Base-by-base conservation (phyloP, 2,888 invertebrate species). In the Thymelicus lineola region DNA sequence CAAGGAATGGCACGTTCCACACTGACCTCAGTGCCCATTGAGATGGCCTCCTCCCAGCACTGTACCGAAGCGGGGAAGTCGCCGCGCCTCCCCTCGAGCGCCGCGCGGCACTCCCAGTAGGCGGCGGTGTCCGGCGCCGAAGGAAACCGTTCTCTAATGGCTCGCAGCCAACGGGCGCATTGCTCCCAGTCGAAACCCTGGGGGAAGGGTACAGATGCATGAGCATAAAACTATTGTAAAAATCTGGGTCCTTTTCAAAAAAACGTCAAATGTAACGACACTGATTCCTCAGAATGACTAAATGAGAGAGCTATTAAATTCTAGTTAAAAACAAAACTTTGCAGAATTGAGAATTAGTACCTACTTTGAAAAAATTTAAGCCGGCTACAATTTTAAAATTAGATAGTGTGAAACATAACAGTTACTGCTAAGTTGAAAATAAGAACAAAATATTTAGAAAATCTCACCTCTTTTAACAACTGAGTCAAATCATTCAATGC, bases 41-140 rank as follows among this genome's bases (percentile, higher is more conserved):
- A 89, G 14, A 95, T 92, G 17, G 95, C 95, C 55, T 94, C 91
- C 72, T 94, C 93, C 89, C 95, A 95, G 80, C 94, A 95, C 71
- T 94, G 91, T n/a, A 95, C 91, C 0, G 95, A 95, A 12, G 90
- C 88, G 0, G 92, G 89, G 50, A 95, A 81, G 78, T 95, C 94
- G 0, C 95, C 95, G 0, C 94, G 77, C 0, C 85, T 74, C 79
- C 95, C 94, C 78, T 95, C 95, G 0, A 95, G 80, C 0, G 94
- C 94, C 0, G 95, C 95, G 1, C 95, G 82, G 71, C 95, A 95
- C 79, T 95, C 95, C 95, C 95, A 95, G 79, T 95, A 95, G 0
- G 90, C 86, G 0, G 95, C 93, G 0, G 84, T 82, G 4, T 90
- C 82, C 0, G 88, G 87, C 0, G 94, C 87, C 0, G 79, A 63